phyloP scores from a whole-genome alignment of 2,797 vertebrate species.

The Spinus pinus region DNA sequence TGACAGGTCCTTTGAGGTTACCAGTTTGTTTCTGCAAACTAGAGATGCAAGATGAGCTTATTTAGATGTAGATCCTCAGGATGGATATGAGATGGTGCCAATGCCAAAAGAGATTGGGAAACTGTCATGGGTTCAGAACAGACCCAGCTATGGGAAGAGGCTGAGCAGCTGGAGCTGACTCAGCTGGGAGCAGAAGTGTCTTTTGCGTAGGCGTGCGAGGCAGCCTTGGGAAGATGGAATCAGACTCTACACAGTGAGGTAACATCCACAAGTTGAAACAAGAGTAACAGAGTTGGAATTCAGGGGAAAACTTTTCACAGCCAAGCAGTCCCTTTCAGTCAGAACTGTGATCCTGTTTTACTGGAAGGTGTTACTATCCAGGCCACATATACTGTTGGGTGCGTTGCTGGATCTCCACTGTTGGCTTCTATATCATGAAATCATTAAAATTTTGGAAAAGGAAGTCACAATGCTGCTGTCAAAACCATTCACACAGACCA shows the following conservation, averaged over 20 bases:
- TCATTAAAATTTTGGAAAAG: not conserved
- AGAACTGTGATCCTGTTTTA: not conserved
- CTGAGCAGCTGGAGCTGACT: not conserved
- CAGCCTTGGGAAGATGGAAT: not conserved
- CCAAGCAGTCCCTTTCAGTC: not conserved
- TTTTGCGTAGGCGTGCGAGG: rapidly evolving
- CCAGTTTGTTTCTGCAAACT: not conserved
- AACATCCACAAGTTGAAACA: not conserved
- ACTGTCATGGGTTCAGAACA: not conserved
- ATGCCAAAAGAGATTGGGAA: not conserved
- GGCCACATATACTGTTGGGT: not conserved
- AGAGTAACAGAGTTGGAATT: not conserved
- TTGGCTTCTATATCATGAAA: not conserved
- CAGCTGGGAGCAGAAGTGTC: not conserved
- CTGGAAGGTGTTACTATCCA: not conserved
- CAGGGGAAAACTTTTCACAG: not conserved
- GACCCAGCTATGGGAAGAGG: not conserved
- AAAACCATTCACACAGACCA: not conserved
- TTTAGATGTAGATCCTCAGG: not conserved
- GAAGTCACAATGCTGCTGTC: not conserved
- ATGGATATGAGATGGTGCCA: not conserved
- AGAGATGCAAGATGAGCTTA: not conserved
- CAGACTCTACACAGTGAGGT: not conserved
- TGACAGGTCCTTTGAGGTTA: not conserved
- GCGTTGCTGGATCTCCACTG: not conserved